A percentile compares a stretch with the other conserved stretches of the same genome.
phyloP scores from a whole-genome alignment of 1,140 invertebrate genomes.

The Polyergus mexicanus region DNA sequence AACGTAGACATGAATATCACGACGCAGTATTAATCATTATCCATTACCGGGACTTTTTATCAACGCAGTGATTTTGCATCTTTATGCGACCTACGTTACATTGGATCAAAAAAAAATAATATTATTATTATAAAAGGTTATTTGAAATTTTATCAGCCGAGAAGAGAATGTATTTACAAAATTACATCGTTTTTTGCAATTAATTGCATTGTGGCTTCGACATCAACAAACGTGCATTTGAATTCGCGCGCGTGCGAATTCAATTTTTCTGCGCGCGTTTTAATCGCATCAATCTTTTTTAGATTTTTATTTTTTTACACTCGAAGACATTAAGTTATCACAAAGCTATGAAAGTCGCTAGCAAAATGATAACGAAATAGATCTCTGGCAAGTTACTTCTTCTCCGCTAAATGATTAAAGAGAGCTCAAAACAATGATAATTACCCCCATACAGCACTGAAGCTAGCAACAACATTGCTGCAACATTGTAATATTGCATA shows the following conservation, averaged over 20 bases:
- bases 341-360: neutral
- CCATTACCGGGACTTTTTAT: neutral
- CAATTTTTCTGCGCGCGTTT: too few species aligned
- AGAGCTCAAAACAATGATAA: neutral
- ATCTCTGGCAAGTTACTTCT: neutral
- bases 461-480: too few species aligned
- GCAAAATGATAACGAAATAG: conserved; percentile 2
- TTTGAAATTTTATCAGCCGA: neutral
- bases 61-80: conserved; percentile 3
- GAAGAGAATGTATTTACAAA: neutral
- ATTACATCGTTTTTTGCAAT: neutral
- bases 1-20: conserved; percentile 1
- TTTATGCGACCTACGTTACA: neutral
- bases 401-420: neutral
- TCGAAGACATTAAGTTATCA: neutral
- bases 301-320: neutral
- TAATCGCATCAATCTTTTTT: neutral
- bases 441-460: too few species aligned
- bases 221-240: neutral
- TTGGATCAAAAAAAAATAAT: neutral
- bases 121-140: neutral
- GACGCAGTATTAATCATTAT: conserved; percentile 32
- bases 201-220: neutral
- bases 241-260: neutral
- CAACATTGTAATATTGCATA: too few species aligned